phyloP scores from a whole-genome alignment of 2,113 vertebrate genomes.

The Prolemur simus region DNA sequence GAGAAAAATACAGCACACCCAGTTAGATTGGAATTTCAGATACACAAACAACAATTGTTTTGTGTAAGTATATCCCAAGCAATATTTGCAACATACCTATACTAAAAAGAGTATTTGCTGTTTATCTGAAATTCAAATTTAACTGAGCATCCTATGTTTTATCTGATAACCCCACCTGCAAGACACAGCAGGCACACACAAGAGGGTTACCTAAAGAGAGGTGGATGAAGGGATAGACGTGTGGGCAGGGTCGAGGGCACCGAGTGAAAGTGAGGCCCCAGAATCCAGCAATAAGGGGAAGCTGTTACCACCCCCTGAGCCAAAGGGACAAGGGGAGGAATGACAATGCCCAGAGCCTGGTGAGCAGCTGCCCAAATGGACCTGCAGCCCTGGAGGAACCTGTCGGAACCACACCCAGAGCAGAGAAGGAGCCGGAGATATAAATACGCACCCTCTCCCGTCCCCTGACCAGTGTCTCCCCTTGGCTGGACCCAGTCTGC shows the following conservation, averaged over 20 bases:
- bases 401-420: not conserved
- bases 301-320: too few relatives aligned
- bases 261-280: rapidly evolving
- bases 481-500: not conserved
- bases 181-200: not conserved
- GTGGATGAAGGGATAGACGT: not conserved
- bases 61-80: not conserved
- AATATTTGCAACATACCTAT: not conserved
- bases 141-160: not conserved
- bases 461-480: not conserved
- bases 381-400: too few relatives aligned
- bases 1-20: not conserved
- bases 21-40: not conserved
- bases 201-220: not conserved
- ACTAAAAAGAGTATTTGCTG: not conserved
- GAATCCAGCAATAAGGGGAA: not conserved
- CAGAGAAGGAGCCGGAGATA: not conserved
- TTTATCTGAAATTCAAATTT: not conserved
- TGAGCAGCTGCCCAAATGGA: not conserved
- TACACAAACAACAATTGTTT: not conserved
- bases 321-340: not conserved
- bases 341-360: not conserved
- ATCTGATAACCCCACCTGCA: not conserved
- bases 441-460: not conserved
- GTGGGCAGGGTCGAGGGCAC: not conserved